Conservation (phyloP, 2,888 invertebrate species). For the Elegia similella region DNA sequence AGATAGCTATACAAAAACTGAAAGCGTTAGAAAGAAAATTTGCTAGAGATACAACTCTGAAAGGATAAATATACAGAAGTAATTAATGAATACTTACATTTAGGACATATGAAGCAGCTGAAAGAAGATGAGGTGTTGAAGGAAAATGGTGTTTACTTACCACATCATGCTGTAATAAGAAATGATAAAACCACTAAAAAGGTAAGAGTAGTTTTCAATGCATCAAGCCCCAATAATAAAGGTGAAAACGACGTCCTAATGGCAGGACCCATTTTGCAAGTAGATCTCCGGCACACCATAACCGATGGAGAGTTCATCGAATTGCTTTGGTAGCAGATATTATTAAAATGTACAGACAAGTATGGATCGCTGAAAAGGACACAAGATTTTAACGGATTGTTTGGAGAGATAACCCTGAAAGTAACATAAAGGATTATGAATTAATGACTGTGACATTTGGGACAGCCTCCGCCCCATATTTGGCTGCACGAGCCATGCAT, state of each 20-base stretch:
- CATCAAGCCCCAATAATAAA: slow-evolving; percentile 7
- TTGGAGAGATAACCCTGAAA: slow-evolving; percentile 19
- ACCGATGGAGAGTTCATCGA: slow-evolving; percentile 19
- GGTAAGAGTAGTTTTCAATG: slow-evolving; percentile 6
- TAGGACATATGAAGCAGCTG: slow-evolving; percentile 12
- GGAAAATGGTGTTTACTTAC: slow-evolving; percentile 12
- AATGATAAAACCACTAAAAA: too few relatives aligned
- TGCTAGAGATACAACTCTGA: neutral
- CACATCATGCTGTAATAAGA: neutral
- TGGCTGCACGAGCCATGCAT: slow-evolving; percentile 22
- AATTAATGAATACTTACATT: slow-evolving; percentile 18
- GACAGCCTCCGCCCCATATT: slow-evolving; percentile 24
- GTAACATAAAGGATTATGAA: slow-evolving; percentile 23
- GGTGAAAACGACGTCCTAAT: slow-evolving; percentile 19
- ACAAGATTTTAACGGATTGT: slow-evolving; percentile 14
- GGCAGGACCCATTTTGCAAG: slow-evolving; percentile 18
- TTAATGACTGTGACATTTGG: slow-evolving; percentile 28
- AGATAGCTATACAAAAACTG: slow-evolving; percentile 18
- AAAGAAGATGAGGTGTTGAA: neutral
- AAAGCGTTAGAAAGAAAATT: slow-evolving; percentile 15
- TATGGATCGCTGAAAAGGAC: slow-evolving; percentile 27
- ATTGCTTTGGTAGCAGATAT: slow-evolving; percentile 29
- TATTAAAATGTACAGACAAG: slow-evolving; percentile 35
- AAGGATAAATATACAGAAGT: slow-evolving; percentile 16
- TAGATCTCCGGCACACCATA: slow-evolving; percentile 17